These are phyloP conservation scores for Cuculus canorus DNA, from an alignment of 2,797 vertebrate species.

Conservation along the genomic window DNA sequence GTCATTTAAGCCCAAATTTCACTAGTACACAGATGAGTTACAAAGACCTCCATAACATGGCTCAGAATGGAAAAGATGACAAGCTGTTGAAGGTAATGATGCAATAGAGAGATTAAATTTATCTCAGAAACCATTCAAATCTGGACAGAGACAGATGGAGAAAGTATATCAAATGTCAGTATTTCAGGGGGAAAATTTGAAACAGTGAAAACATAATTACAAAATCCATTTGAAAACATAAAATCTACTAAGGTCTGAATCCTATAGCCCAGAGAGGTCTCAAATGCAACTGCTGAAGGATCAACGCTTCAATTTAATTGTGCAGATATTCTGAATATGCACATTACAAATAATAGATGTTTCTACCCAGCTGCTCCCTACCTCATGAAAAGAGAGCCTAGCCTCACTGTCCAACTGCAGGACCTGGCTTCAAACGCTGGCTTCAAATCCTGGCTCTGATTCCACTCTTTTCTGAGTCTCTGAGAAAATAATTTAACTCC, in stretches of 20 bases:
- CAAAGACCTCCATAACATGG: accelerated
- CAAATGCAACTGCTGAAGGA: neutral
- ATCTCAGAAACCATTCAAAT: neutral
- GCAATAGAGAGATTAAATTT: neutral
- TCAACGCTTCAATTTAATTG: neutral
- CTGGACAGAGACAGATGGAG: conserved; percentile 17
- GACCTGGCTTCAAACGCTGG: conserved; percentile 1
- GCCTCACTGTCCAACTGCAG: neutral
- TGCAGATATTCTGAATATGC: neutral
- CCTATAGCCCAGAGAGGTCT: neutral
- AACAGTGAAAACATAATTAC: neutral
- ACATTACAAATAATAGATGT: neutral
- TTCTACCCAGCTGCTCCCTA: neutral
- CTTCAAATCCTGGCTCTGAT: neutral
- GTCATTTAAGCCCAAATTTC: neutral
- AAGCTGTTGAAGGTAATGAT: conserved; percentile 15
- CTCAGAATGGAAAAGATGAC: neutral
- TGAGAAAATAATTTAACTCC: conserved; percentile 22
- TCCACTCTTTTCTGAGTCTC: neutral
- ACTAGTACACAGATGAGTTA: neutral
- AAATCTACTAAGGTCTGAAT: conserved; percentile 4
- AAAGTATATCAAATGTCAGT: neutral
- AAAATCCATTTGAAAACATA: neutral
- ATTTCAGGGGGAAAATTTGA: neutral
- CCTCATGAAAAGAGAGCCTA: neutral